These are phyloP conservation scores for Ormyrus labotus DNA, from an alignment of 2,888 invertebrate species.

Conservation along the genomic window DNA sequence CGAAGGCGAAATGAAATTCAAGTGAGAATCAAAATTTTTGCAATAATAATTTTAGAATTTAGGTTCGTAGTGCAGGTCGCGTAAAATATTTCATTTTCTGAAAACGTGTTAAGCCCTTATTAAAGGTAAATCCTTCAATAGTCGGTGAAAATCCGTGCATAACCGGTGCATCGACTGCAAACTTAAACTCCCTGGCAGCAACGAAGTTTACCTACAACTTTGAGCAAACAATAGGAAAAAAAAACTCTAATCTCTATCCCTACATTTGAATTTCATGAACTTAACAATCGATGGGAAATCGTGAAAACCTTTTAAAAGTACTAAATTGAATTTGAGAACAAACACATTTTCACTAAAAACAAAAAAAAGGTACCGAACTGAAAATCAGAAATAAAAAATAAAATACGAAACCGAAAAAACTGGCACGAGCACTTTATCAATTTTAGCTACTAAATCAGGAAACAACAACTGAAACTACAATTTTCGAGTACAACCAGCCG, in stretches of 20 bases:
- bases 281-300: not conserved
- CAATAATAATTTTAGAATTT: no score
- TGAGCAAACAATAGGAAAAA: not conserved
- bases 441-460: no score
- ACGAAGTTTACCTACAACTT: slow-evolving; percentile 13
- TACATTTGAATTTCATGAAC: not conserved
- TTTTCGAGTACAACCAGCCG: not conserved
- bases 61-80: no score
- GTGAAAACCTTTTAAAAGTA: not conserved
- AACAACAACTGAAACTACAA: not conserved
- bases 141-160: not conserved
- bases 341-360: not conserved
- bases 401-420: no score
- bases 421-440: no score
- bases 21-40: no score
- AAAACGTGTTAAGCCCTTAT: no score
- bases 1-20: no score
- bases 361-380: no score
- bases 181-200: not conserved
- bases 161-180: slow-evolving; percentile 13
- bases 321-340: not conserved
- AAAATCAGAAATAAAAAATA: no score
- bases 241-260: not conserved
- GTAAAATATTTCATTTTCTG: no score
- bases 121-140: not conserved